A percentile compares a stretch with the other conserved stretches of the same genome.
Conservation (phyloP, 2,113 vertebrate species). For the Danionella cerebrum region DNA sequence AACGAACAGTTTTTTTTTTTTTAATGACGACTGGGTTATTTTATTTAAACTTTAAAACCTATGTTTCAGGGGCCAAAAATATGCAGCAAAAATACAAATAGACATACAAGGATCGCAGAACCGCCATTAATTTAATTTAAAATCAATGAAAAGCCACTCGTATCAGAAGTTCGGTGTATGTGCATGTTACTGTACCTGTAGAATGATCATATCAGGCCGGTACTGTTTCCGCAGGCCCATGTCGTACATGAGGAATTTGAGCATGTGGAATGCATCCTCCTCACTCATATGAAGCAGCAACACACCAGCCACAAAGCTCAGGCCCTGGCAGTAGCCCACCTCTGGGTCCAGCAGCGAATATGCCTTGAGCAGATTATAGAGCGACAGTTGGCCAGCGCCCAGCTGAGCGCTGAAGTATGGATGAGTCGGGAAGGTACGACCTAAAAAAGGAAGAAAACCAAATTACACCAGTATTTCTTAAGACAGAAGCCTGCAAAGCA, state of each 20-base stretch:
- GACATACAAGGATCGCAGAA: no score
- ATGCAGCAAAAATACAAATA: no score
- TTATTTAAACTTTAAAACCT: no score
- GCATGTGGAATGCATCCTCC: conserved; percentile 92
- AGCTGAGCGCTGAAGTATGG: conserved; percentile 93
- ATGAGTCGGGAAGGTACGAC: conserved; percentile 93
- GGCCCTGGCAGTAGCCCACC: conserved; percentile 96
- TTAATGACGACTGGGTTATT: no score
- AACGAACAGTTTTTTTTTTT: no score
- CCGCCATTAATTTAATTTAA: no score
- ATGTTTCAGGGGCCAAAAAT: no score
- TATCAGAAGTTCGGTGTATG: no score
- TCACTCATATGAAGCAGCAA: conserved; percentile 96
- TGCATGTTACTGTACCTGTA: conserved; percentile 70
- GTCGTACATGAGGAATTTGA: conserved; percentile 97
- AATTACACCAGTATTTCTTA: background rate
- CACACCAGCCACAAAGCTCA: conserved; percentile 95
- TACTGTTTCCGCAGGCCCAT: conserved; percentile 91
- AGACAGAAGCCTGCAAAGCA: no score
- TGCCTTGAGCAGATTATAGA: conserved; percentile 96
- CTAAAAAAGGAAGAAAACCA: conserved; percentile 51
- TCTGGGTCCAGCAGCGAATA: conserved; percentile 97
- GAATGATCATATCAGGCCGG: conserved; percentile 90
- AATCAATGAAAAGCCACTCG: no score
- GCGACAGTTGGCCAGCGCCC: conserved; percentile 88